phyloP scores from a whole-genome alignment of 1,140 invertebrate species.

The Aphaenogaster floridana region DNA sequence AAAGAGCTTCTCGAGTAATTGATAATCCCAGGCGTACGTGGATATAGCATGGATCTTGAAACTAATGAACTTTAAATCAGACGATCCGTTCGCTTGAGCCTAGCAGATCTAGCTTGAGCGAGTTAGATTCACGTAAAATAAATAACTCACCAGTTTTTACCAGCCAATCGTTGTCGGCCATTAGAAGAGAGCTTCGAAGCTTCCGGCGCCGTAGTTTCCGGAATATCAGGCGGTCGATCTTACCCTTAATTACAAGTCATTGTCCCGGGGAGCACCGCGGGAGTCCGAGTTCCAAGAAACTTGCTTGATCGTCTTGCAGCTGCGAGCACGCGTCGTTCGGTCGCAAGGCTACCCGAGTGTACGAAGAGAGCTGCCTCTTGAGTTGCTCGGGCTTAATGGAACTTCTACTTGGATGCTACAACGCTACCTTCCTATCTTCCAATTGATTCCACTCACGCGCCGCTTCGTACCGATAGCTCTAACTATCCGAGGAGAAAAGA shows the following conservation, averaged over 20 bases:
- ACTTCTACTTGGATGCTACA: constrained; percentile 67
- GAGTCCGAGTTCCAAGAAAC: constrained; percentile 64
- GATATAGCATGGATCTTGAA: neutral
- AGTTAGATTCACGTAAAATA: constrained; percentile 19
- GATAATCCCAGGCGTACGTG: neutral
- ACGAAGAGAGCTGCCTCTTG: constrained; percentile 66
- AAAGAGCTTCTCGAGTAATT: neutral
- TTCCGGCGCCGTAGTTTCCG: constrained; percentile 40
- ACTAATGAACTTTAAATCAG: constrained; percentile 11
- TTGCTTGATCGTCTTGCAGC: constrained; percentile 66
- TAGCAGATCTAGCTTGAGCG: neutral
- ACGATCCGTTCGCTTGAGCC: neutral
- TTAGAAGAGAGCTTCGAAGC: constrained; percentile 29
- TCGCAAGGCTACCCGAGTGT: constrained; percentile 54
- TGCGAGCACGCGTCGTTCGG: constrained; percentile 59
- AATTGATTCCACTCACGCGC: constrained; percentile 74
- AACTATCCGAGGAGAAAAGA: constrained; percentile 48
- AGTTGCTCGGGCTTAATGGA: constrained; percentile 68
- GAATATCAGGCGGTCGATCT: constrained; percentile 68
- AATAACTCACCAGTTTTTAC: constrained; percentile 31
- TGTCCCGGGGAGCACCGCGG: constrained; percentile 44
- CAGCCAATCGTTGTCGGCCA: constrained; percentile 10
- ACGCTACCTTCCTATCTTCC: constrained; percentile 41
- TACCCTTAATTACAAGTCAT: constrained; percentile 71
- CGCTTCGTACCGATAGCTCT: constrained; percentile 54